Conservation (phyloP, 30 jellyfish, hydroid and myxozoan genomes). For the Aurelia aurita region DNA sequence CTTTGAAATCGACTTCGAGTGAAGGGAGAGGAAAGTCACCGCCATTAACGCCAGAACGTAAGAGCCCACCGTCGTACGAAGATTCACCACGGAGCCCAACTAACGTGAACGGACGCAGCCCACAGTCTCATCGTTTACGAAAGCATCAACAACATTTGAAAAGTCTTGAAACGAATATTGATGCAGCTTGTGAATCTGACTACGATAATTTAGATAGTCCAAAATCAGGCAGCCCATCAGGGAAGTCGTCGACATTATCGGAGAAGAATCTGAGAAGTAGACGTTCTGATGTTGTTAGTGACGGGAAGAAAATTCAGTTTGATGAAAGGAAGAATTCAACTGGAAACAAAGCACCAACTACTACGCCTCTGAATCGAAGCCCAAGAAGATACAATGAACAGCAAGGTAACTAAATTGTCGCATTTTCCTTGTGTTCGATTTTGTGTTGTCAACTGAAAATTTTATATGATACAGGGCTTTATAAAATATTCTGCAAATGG, state of each 20-base stretch:
- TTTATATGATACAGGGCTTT: too few species aligned
- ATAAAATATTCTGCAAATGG: too few species aligned
- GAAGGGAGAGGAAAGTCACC: slow-evolving; percentile 1
- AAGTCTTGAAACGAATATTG: slow-evolving; percentile 33
- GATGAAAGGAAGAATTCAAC: neutral
- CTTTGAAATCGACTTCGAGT: neutral
- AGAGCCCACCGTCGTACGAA: neutral
- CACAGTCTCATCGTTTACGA: slow-evolving; percentile 39
- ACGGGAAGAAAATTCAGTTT: neutral
- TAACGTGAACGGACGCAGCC: neutral
- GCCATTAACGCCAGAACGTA: neutral
- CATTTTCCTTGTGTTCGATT: too few species aligned
- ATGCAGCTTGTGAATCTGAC: slow-evolving; percentile 38
- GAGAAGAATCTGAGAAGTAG: neutral
- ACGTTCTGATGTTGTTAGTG: neutral
- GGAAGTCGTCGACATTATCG: neutral
- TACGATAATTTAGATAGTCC: slow-evolving; percentile 49
- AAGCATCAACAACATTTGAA: slow-evolving; percentile 43
- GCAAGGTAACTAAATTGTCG: too few species aligned
- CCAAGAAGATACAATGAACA: too few species aligned
- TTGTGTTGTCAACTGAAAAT: too few species aligned
- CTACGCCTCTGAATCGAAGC: too few species aligned
- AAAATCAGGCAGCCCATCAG: neutral
- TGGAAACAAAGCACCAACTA: too few species aligned
- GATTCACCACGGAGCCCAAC: neutral